Evolutionary conservation across 2,888 invertebrate genomes (phyloP), one percentile per base, ranked within the genome.

Genomic region (Melitaea athalia): DNA sequence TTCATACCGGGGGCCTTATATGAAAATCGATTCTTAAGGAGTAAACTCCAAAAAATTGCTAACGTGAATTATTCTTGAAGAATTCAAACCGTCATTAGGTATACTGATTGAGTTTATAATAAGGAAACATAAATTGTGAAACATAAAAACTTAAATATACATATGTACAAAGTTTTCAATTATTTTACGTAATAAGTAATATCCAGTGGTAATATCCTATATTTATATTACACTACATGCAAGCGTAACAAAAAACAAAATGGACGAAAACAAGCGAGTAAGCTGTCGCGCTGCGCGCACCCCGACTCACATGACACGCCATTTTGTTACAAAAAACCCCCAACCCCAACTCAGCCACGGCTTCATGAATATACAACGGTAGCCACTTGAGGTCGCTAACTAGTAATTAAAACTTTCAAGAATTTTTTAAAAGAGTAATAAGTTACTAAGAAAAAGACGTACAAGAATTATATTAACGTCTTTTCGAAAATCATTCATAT

Each of bases 251-350:
- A 78, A 78, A 78, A 77, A 73, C 75, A 49, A 62, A 0, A 70
- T 68, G 72, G 60, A 64, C 59, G 71, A 70, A 75, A 74, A 75
- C 64, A 70, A 68, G 70, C 70, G 72, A 65, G 68, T 73, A 75
- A 77, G 76, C 75, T 75, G 74, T 75, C 71, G 53, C 70, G 83
- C 82, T 73, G 75, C 71, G 53, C 70, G 83, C 82, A 81, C 73
- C 75, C 81, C 47, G 17, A 77, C 77, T 75, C 73, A 77, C 75
- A 75, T 85, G 82, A 86, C 80, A 67, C 69, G 75, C 72, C 81
- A 70, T 78, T 81, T 72, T 74, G 74, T 71, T 70, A 75, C 78
- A 81, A 82, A 82, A 81, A 73, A 73, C 64, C 77, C 78, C 79
- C 81, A 83, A 81, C 82, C 80, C 81, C 79, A 79, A 72, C 77